Conservation (phyloP, 1,140 invertebrate genomes). For the Neelides sp. region DNA sequence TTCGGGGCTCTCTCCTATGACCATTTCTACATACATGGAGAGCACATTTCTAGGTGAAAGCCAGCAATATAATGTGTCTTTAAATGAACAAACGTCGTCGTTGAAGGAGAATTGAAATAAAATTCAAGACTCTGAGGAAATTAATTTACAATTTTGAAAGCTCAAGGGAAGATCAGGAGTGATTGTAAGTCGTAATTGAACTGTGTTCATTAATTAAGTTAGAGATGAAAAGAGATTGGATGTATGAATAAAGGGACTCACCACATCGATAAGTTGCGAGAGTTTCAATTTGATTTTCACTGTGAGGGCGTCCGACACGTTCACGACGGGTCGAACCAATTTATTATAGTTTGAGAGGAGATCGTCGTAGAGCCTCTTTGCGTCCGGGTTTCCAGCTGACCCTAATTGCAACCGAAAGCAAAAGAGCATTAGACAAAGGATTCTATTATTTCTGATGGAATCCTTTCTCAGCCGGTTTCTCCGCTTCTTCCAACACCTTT, state of each 20-base stretch:
- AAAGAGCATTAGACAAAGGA: slow-evolving; percentile 24
- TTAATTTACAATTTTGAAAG: too few relatives aligned
- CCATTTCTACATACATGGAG: too few relatives aligned
- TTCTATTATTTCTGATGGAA: slow-evolving; percentile 7
- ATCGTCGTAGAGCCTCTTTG: slow-evolving; percentile 80
- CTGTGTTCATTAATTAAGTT: too few relatives aligned
- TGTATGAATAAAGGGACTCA: slow-evolving; percentile 45
- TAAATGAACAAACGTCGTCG: too few relatives aligned
- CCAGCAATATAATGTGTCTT: too few relatives aligned
- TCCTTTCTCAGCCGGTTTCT: slow-evolving; percentile 1
- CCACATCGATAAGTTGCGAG: slow-evolving; percentile 86
- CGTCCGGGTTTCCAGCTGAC: slow-evolving; percentile 35
- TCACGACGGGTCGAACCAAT: slow-evolving; percentile 78
- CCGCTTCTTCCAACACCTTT: background rate
- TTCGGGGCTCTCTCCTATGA: too few relatives aligned
- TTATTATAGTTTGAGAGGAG: slow-evolving; percentile 88
- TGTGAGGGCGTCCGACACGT: slow-evolving; percentile 79
- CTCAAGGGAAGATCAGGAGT: too few relatives aligned
- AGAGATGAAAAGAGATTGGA: too few relatives aligned
- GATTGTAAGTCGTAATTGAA: too few relatives aligned
- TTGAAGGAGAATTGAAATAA: too few relatives aligned
- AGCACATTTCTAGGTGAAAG: too few relatives aligned
- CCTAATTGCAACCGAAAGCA: slow-evolving; percentile 27
- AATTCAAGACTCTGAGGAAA: too few relatives aligned
- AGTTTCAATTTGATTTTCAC: slow-evolving; percentile 89